Percentiles rank a stretch among this genome's conserved stretches.
These are phyloP conservation scores for Choristoneura rosaceana DNA, from an alignment of 2,888 invertebrate genomes.

Conservation along the genomic window DNA sequence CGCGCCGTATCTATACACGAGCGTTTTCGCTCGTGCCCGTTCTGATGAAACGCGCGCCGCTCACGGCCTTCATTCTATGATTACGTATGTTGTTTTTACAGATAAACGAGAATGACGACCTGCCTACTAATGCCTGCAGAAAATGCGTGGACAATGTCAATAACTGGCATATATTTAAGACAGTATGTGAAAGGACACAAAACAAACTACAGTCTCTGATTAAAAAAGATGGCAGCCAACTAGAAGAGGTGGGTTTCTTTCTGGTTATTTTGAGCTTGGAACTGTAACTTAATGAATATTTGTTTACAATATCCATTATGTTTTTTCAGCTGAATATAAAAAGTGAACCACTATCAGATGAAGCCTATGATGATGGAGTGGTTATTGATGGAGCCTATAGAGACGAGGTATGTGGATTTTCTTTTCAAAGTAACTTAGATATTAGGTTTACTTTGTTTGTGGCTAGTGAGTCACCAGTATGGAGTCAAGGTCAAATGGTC, in stretches of 20 bases:
- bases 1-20: conserved; percentile 74
- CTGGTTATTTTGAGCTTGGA: conserved; percentile 66
- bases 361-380: conserved; percentile 83
- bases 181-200: conserved; percentile 87
- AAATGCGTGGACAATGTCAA: conserved; percentile 87
- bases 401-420: conserved; percentile 75
- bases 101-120: conserved; percentile 87
- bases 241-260: conserved; percentile 79
- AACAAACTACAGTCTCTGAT: conserved; percentile 87
- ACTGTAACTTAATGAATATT: conserved; percentile 59
- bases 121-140: conserved; percentile 88
- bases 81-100: conserved; percentile 83
- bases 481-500: conserved; percentile 74
- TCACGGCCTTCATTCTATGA: conserved; percentile 73
- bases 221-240: conserved; percentile 81
- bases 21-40: conserved; percentile 77
- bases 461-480: conserved; percentile 43
- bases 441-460: conserved; percentile 30
- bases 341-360: conserved; percentile 85
- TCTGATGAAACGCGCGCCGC: conserved; percentile 80
- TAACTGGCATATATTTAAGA: conserved; percentile 88
- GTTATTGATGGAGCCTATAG: conserved; percentile 80
- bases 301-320: conserved; percentile 62
- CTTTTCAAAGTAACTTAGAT: conserved; percentile 18
- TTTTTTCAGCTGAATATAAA: conserved; percentile 84